Evolutionary conservation across 2,888 invertebrate genomes (phyloP).

Genomic region (Limnephilus lunatus): DNA sequence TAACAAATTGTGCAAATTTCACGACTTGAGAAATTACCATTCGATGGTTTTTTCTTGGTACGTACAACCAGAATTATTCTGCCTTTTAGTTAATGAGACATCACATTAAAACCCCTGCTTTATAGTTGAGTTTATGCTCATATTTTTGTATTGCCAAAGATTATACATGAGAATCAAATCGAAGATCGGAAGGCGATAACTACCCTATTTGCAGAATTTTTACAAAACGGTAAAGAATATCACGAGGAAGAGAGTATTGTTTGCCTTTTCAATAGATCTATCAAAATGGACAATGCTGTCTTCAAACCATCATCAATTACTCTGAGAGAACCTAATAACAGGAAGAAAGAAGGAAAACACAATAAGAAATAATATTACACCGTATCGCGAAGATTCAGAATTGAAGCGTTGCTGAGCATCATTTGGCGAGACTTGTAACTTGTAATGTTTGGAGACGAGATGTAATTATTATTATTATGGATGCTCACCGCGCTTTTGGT

Average conservation of each 20-base stretch:
- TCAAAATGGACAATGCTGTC: conserved; percentile 2
- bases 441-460: background rate
- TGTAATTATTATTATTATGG: conserved; percentile 3
- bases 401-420: background rate
- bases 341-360: background rate
- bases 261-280: conserved; percentile 2
- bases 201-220: background rate
- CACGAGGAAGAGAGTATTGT: background rate
- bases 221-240: background rate
- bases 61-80: no score
- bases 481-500: conserved; percentile 25
- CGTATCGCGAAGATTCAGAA: background rate
- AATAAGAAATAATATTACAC: background rate
- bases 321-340: background rate
- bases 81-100: no score
- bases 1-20: no score
- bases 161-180: background rate
- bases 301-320: background rate
- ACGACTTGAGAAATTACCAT: no score
- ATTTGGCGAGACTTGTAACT: background rate
- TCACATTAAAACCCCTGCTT: no score
- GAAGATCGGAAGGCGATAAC: background rate
- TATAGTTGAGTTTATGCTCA: background rate
- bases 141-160: background rate
- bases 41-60: no score